Evolutionary conservation across 2,797 vertebrate genomes (phyloP), one percentile per base, ranked within the genome.

Genomic region (Monodelphis domestica): DNA sequence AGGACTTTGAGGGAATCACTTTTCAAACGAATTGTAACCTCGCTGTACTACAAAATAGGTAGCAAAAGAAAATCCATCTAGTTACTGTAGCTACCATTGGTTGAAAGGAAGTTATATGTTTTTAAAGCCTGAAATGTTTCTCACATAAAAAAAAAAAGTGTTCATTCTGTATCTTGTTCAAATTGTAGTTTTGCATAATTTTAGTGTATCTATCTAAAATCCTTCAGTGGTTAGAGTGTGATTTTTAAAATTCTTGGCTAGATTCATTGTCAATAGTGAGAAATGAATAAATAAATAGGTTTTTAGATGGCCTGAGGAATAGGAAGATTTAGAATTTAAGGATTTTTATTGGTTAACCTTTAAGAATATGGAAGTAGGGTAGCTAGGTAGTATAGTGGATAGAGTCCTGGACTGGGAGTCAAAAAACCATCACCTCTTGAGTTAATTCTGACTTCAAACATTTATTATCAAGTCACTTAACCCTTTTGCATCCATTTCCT

Each of bases 51-150:
- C n/a, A 9, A 21, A 17, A 91, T 91, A 84, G 28, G 45, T n/a
- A 4, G 7, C n/a, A 91, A 10, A 63, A 63, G 84, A 95, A 93
- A 93, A 14, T 70, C 15, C 21, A 38, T 87, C 38, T 70, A 88
- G 38, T 89, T 51, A 6, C 88, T n/a, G 4, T 14, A 70, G 5
- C 0, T n/a, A 53, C 2, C 91, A 53, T 88, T 95, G 45, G 88
- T 91, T 92, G 89, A 91, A 87, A 94, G 63, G n/a, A 70, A 70
- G n/a, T 70, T 70, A n/a, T 70, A 11, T 63, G n/a, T 70, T 70
- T 7, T 17, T 55, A 33, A 50, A 92, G 70, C 24, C 91, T 53
- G 90, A 91, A 87, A 84, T 92, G 10, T 95, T 94, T 94, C 45
- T 54, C 54, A 54, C 78, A 55, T 89, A 29, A 89, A 70, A 92